Evolutionary conservation across 2,113 vertebrate species (phyloP).

Genomic region (Salminus brasiliensis): DNA sequence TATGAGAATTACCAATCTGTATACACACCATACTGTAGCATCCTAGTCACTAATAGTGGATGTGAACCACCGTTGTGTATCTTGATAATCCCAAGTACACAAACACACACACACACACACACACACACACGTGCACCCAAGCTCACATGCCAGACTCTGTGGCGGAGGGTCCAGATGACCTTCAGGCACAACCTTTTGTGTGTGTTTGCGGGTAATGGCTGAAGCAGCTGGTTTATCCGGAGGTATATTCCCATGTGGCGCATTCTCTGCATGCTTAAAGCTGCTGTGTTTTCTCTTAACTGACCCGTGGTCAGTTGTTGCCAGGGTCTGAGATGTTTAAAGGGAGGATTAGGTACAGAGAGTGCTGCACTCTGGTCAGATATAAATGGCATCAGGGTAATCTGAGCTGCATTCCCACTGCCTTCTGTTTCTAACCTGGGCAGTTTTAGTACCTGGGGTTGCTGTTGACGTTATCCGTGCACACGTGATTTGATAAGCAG

Average conservation of each 20-base stretch:
- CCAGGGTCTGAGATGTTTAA: not conserved
- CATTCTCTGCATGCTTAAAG: conserved; percentile 3
- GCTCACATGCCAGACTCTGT: not conserved
- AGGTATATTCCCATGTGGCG: conserved; percentile 35
- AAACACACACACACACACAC: not conserved
- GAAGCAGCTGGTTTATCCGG: conserved; percentile 28
- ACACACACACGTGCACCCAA: too few relatives aligned
- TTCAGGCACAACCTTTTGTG: not conserved
- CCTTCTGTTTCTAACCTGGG: not conserved
- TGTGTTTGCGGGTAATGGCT: conserved; percentile 20
- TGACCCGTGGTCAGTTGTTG: conserved; percentile 11
- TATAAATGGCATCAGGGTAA: not conserved
- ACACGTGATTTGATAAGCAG: not conserved
- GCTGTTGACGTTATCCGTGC: not conserved
- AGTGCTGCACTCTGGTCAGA: conserved; percentile 13
- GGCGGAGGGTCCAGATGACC: not conserved
- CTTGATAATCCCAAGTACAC: not conserved
- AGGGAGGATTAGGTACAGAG: not conserved
- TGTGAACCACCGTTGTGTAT: too few relatives aligned
- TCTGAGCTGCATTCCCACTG: not conserved
- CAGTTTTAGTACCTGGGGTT: not conserved
- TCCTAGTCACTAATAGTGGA: too few relatives aligned
- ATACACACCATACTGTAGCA: not conserved
- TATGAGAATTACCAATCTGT: not conserved
- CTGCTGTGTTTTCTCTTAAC: conserved; percentile 24